Evolutionary conservation across 2,113 vertebrate genomes (phyloP), one percentile per base, ranked within the genome.

Genomic region (Chaetops frenatus): DNA sequence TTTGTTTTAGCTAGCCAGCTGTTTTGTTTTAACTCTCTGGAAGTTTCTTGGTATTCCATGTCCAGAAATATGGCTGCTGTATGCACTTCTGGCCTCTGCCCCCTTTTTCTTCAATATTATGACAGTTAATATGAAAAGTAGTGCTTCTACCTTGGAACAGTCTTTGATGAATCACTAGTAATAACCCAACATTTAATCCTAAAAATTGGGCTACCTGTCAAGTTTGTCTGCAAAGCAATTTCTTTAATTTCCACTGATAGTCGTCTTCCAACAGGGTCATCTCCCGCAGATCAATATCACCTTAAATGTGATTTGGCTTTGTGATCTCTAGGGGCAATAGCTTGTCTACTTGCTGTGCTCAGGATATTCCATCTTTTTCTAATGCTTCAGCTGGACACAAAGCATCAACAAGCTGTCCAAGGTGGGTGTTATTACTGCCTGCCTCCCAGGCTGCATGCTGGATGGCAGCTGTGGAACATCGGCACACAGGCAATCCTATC

Each of bases 161-260:
- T 60, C 61, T 81, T 92, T 81, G 92, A 95, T 86, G 80, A 95
- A 97, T 94, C 67, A 90, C 84, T 57, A 50, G 65, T 69, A 95
- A 96, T 92, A 94, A 87, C 31, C 36, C 33, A 84, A 85, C 66
- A 85, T 85, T 95, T 95, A 95, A 95, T 95, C 66, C 93, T 79
- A 86, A 76, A 89, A 81, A 76, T 79, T 79, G 84, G 61, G 53
- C 73, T 87, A 91, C 89, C 92, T 96, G 93, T 94, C 96, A 92
- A 76, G 77, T 65, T 81, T 2, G 19, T 78, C 95, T 76, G 89
- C 87, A 91, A 87, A 92, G 77, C 73, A 95, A 95, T 96, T 91
- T 83, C 80, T 94, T 86, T 91, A 94, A 95, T 94, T 96, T 92
- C 73, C 70, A 85, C 61, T 57, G 77, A 61, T 91, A 94, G 65